Conservation (phyloP, 1,140 invertebrate species). For the Apis florea region DNA sequence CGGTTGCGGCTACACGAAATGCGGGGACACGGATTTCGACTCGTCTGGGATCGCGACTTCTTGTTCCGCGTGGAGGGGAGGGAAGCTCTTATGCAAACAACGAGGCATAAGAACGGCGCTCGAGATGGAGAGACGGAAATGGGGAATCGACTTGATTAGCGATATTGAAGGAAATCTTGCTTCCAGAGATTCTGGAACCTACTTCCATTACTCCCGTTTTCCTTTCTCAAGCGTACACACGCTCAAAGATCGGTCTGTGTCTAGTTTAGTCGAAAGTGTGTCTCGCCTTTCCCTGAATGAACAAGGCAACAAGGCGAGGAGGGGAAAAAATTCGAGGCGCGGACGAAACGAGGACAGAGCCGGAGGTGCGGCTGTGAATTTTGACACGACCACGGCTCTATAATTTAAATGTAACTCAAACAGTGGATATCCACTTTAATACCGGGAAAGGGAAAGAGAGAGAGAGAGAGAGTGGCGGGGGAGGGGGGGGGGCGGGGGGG, state of each 20-base stretch:
- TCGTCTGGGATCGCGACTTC: background rate
- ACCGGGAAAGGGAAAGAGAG: background rate
- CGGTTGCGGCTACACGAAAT: background rate
- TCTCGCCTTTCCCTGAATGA: too few relatives aligned
- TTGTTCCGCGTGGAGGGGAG: background rate
- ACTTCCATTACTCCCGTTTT: too few relatives aligned
- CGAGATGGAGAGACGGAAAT: background rate
- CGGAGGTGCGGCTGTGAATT: background rate
- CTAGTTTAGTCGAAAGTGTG: too few relatives aligned
- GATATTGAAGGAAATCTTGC: background rate
- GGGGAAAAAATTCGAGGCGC: background rate
- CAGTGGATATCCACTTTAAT: slow-evolving; percentile 44
- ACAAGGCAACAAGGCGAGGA: too few relatives aligned
- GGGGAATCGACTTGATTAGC: background rate
- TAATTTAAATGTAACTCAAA: slow-evolving; percentile 50
- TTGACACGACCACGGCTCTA: slow-evolving; percentile 23
- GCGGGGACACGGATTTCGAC: background rate
- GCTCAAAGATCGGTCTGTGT: background rate
- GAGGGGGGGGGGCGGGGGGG: background rate
- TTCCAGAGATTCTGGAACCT: too few relatives aligned
- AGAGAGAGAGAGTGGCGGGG: too few relatives aligned
- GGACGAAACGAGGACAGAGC: background rate
- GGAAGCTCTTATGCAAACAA: background rate
- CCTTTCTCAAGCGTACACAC: background rate
- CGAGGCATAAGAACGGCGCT: background rate